Percentiles rank a stretch among this genome's conserved stretches.
These are phyloP conservation scores for Torymus texanus DNA, from an alignment of 2,888 invertebrate species.

Conservation along the genomic window DNA sequence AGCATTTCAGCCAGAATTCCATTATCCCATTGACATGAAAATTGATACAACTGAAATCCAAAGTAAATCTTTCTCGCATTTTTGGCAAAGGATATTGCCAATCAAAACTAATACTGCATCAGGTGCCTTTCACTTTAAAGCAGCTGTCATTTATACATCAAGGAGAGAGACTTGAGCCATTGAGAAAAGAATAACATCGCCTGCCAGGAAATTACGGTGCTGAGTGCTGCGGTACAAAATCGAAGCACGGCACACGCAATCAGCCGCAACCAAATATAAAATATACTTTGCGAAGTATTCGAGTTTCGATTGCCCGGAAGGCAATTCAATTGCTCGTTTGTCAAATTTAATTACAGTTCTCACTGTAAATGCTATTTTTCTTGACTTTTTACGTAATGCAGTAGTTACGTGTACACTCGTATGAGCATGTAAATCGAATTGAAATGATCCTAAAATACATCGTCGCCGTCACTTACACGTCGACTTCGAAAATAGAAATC, in stretches of 20 bases:
- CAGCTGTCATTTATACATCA: conserved; percentile 47
- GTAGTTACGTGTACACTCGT: conserved; percentile 5
- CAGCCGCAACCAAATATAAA: conserved; percentile 28
- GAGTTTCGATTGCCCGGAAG: conserved; percentile 21
- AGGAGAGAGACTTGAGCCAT: conserved; percentile 34
- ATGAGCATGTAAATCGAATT: no score
- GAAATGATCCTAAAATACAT: no score
- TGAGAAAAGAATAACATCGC: conserved; percentile 59
- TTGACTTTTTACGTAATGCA: background rate
- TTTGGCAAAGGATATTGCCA: conserved; percentile 35
- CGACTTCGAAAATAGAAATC: background rate
- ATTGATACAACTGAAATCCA: conserved; percentile 8
- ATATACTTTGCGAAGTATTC: conserved; percentile 33
- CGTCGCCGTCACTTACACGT: no score
- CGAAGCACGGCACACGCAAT: conserved; percentile 52
- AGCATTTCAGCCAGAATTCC: no score
- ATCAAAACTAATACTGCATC: conserved; percentile 41
- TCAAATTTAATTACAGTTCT: conserved; percentile 34
- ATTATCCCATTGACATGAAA: conserved; percentile 1
- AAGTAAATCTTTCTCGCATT: conserved; percentile 12
- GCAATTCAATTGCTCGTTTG: conserved; percentile 38
- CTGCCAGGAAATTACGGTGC: conserved; percentile 65
- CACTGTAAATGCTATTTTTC: background rate
- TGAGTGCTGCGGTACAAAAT: conserved; percentile 50
- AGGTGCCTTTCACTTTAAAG: conserved; percentile 39